Conservation (phyloP, 1,140 invertebrate species). For the Adelges cooleyi region DNA sequence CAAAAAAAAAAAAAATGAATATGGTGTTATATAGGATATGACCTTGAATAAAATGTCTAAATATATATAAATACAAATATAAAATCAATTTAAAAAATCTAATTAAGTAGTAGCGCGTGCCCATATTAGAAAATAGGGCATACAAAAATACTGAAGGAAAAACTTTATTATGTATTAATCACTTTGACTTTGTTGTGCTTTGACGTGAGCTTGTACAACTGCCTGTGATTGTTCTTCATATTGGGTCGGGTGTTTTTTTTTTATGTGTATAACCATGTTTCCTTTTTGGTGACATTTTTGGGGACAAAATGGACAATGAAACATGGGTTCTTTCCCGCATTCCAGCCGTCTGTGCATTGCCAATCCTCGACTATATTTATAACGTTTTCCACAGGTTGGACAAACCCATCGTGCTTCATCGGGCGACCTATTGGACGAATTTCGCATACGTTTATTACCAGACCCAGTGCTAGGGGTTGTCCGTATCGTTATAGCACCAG, state of each 20-base stretch:
- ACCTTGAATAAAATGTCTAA: neutral
- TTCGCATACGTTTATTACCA: conserved; percentile 4
- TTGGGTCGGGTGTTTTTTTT: conserved; percentile 31
- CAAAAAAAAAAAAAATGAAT: conserved; percentile 6
- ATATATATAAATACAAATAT: neutral
- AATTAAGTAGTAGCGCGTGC: conserved; percentile 24
- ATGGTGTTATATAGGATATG: conserved; percentile 16
- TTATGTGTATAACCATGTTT: conserved; percentile 33
- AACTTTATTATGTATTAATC: neutral
- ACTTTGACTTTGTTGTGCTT: conserved; percentile 18
- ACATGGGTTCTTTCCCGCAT: conserved; percentile 33
- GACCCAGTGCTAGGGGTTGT: neutral
- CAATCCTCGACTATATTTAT: conserved; percentile 32
- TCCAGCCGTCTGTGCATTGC: conserved; percentile 32
- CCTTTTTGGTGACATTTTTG: conserved; percentile 33
- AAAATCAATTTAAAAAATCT: conserved; percentile 1
- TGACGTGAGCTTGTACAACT: conserved; percentile 23
- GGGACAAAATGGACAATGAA: conserved; percentile 33
- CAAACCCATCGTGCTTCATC: conserved; percentile 32
- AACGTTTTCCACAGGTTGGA: conserved; percentile 32
- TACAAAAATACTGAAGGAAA: conserved; percentile 17
- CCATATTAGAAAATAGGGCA: too few relatives aligned
- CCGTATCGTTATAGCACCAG: conserved; percentile 18
- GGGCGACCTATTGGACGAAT: conserved; percentile 23
- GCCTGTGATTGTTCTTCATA: conserved; percentile 23